A percentile compares a stretch with the other conserved stretches of the same genome.
phyloP scores from a whole-genome alignment of 2,797 vertebrate species.

The Lepidocolaptes lacrymiger region DNA sequence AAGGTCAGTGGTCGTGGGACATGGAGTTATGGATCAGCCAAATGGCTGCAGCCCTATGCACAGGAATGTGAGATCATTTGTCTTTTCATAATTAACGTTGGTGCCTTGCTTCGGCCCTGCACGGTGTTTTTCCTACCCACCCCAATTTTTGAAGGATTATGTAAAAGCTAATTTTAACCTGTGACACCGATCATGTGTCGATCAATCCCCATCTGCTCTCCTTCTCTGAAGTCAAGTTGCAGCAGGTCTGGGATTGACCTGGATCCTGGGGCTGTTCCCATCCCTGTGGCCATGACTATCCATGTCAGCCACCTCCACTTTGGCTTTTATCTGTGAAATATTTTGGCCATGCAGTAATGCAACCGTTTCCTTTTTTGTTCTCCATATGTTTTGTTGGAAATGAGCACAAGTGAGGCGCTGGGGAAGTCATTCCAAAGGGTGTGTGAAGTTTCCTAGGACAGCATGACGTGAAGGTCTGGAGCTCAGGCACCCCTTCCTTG shows the following conservation, averaged over 20 bases:
- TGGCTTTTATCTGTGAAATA: not conserved
- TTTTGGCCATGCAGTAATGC: not conserved
- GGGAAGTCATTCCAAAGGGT: accelerated
- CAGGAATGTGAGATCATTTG: not conserved
- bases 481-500: not conserved
- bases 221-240: not conserved
- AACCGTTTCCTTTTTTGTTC: not conserved
- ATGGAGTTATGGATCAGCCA: not conserved
- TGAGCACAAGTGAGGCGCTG: accelerated
- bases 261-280: not conserved
- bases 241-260: not conserved
- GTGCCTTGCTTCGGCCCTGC: not conserved
- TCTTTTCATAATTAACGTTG: not conserved
- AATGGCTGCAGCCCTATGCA: not conserved
- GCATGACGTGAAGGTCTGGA: not conserved
- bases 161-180: not conserved
- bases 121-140: not conserved
- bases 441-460: not conserved
- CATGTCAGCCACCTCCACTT: not conserved
- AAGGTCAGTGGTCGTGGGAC: not conserved
- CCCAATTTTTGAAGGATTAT: not conserved
- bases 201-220: not conserved
- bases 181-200: not conserved
- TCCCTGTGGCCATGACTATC: not conserved
- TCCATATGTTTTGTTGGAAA: not conserved